phyloP scores from a whole-genome alignment of 2,888 invertebrate species.

The Stomorhina lunata region DNA sequence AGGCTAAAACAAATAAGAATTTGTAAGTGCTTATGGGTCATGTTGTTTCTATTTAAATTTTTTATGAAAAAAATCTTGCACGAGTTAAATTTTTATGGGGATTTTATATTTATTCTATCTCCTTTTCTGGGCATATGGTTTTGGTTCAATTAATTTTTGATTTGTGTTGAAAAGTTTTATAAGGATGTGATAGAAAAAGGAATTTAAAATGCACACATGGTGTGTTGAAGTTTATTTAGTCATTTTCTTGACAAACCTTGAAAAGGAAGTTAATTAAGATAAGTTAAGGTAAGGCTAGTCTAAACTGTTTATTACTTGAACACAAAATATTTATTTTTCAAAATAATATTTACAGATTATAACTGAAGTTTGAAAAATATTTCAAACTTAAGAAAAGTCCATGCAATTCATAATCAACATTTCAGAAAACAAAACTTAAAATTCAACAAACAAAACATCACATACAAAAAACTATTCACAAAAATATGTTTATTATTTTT shows the following conservation, averaged over 20 bases:
- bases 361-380: no score
- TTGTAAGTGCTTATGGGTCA: constrained; percentile 21
- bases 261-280: neutral
- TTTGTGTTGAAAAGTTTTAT: neutral
- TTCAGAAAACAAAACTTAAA: no score
- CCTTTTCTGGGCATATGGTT: neutral
- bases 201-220: neutral
- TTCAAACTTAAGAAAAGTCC: no score
- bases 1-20: neutral
- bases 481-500: no score
- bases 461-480: neutral
- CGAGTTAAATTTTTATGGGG: neutral
- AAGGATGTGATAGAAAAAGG: neutral
- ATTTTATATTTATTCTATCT: neutral
- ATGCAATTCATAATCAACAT: no score
- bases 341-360: no score
- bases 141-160: neutral
- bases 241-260: neutral
- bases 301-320: no score
- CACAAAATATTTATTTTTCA: no score
- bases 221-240: neutral
- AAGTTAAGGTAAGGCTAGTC: no score
- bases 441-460: neutral
- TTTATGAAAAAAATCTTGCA: constrained; percentile 13
- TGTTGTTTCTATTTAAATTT: constrained; percentile 10